phyloP scores from a whole-genome alignment of 2,888 invertebrate genomes.

The Diabrotica balteata region DNA sequence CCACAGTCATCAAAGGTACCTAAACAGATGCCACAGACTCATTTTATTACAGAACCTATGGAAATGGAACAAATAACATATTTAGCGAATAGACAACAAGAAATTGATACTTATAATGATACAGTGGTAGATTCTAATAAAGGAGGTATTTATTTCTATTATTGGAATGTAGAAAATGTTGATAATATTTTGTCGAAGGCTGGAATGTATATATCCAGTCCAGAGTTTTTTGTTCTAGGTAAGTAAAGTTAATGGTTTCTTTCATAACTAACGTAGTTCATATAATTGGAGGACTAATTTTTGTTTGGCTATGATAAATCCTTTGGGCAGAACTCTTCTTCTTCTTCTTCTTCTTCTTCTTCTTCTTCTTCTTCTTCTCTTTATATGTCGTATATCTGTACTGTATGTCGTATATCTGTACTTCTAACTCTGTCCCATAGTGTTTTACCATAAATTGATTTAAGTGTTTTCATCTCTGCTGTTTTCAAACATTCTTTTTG shows the following conservation, averaged over 20 bases:
- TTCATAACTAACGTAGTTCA: too few species aligned
- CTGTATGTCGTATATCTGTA: too few species aligned
- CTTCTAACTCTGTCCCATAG: too few species aligned
- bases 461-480: too few species aligned
- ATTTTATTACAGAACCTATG: not conserved
- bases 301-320: too few species aligned
- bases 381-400: too few species aligned
- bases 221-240: conserved; percentile 45
- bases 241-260: conserved; percentile 2
- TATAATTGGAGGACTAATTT: too few species aligned
- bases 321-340: too few species aligned
- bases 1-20: not conserved
- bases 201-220: conserved; percentile 49
- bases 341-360: too few species aligned
- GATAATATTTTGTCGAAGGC: conserved; percentile 42
- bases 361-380: too few species aligned
- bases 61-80: not conserved
- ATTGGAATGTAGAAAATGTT: conserved; percentile 52
- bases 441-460: too few species aligned
- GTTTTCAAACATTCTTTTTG: too few species aligned
- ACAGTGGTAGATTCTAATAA: conserved; percentile 47
- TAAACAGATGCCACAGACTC: not conserved
- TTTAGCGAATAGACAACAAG: conserved; percentile 30
- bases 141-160: conserved; percentile 51
- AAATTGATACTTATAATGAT: conserved; percentile 49